phyloP scores from a whole-genome alignment of 92 coral and sea anemone species.

The Porites divaricata region DNA sequence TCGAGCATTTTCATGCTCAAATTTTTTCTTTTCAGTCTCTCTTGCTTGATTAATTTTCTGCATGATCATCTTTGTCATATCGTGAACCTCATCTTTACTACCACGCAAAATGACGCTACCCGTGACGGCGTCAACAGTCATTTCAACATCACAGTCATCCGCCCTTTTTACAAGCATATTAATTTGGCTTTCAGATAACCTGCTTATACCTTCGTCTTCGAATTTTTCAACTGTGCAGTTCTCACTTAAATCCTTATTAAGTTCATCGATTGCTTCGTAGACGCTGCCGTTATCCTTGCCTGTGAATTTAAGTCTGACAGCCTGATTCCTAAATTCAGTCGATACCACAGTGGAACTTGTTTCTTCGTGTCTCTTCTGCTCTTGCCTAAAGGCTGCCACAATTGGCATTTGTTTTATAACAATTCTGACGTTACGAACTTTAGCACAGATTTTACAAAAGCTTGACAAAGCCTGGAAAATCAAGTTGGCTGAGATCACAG shows the following conservation, averaged over 20 bases:
- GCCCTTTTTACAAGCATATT: slow-evolving; percentile 33
- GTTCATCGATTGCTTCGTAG: background rate
- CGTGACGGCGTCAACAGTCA: slow-evolving; percentile 47
- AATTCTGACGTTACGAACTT: background rate
- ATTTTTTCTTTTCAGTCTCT: slow-evolving; percentile 51
- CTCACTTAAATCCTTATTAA: slow-evolving; percentile 9
- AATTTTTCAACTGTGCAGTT: slow-evolving; percentile 52
- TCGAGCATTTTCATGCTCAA: slow-evolving; percentile 49
- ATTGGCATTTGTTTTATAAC: background rate
- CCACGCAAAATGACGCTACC: slow-evolving; percentile 62
- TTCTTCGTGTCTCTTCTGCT: background rate
- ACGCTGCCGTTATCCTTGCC: background rate
- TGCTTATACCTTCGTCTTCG: slow-evolving; percentile 44
- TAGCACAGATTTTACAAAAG: background rate
- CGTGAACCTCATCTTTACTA: slow-evolving; percentile 52
- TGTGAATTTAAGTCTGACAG: background rate
- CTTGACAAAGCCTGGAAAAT: background rate
- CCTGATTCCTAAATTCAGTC: background rate
- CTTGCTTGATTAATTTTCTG: slow-evolving; percentile 36
- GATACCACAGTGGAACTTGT: background rate
- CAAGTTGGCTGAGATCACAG: background rate
- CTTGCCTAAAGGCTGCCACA: slow-evolving; percentile 1
- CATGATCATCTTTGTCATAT: slow-evolving; percentile 31
- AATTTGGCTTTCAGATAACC: slow-evolving; percentile 49
- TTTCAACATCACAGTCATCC: slow-evolving; percentile 41